A percentile compares a stretch with the other conserved stretches of the same genome.
These are phyloP conservation scores for Macroteleia sp. DNA, from an alignment of 2,888 invertebrate genomes.

Conservation along the genomic window DNA sequence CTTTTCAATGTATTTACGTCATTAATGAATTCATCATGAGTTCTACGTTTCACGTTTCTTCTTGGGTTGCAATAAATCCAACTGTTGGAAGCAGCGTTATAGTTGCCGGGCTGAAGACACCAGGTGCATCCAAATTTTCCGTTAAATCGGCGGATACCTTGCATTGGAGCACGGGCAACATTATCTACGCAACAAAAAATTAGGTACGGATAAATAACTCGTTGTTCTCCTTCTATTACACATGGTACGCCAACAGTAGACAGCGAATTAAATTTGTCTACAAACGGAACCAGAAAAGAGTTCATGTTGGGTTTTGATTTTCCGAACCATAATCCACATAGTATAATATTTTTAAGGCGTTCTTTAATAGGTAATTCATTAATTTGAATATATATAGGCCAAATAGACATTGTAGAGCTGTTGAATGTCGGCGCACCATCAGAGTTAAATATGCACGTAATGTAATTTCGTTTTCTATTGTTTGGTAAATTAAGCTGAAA, in stretches of 20 bases:
- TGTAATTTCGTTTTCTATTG: neutral
- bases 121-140: too few species aligned
- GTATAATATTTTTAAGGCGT: neutral
- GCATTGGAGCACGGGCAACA: too few species aligned
- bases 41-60: too few species aligned
- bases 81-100: too few species aligned
- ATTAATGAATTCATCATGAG: too few species aligned
- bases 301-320: neutral
- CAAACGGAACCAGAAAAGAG: neutral
- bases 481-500: conserved; percentile 14
- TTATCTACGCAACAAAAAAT: too few species aligned
- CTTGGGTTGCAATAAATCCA: too few species aligned
- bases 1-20: too few species aligned
- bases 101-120: too few species aligned
- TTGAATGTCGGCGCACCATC: conserved; percentile 3
- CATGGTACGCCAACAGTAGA: conserved; percentile 7
- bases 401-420: neutral
- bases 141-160: too few species aligned
- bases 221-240: too few species aligned
- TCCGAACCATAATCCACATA: conserved; percentile 1
- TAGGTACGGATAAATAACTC: too few species aligned
- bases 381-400: conserved; percentile 6
- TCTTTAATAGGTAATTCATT: neutral
- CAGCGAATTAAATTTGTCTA: neutral
- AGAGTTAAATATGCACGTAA: neutral